Percentiles rank a stretch among this genome's conserved stretches.
These are phyloP conservation scores for Dromaius novaehollandiae DNA, from an alignment of 2,113 vertebrate genomes.

Conservation along the genomic window DNA sequence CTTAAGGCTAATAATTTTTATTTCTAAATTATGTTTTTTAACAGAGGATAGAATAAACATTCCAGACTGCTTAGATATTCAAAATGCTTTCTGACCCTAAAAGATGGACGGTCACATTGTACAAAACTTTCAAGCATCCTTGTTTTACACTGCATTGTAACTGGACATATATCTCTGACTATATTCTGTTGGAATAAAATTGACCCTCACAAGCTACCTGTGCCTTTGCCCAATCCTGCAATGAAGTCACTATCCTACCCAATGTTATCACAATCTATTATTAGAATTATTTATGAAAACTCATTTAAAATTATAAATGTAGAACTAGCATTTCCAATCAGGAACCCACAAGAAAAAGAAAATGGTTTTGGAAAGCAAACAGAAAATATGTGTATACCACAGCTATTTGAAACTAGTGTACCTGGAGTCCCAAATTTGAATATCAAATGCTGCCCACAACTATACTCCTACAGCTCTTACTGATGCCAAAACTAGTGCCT, in stretches of 20 bases:
- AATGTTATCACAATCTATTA: not conserved
- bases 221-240: not conserved
- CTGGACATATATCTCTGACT: not conserved
- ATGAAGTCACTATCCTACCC: not conserved
- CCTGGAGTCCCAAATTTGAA: not conserved
- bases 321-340: not conserved
- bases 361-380: not conserved
- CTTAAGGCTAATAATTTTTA: conserved; percentile 47
- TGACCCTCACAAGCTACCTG: not conserved
- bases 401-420: not conserved
- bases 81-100: conserved; percentile 46
- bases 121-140: conserved; percentile 48
- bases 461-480: not conserved
- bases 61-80: conserved; percentile 43
- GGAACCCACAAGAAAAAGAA: not conserved
- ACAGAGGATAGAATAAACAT: conserved; percentile 37
- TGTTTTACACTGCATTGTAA: not conserved
- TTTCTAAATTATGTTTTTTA: conserved; percentile 59
- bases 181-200: not conserved
- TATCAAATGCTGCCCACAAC: not conserved
- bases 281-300: not conserved
- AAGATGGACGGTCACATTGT: conserved; percentile 34
- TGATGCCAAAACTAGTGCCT: not conserved
- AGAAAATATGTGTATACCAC: not conserved
- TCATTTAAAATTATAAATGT: not conserved